Evolutionary conservation across 2,797 vertebrate species (phyloP).

Genomic region (Lophotriccus pileatus): DNA sequence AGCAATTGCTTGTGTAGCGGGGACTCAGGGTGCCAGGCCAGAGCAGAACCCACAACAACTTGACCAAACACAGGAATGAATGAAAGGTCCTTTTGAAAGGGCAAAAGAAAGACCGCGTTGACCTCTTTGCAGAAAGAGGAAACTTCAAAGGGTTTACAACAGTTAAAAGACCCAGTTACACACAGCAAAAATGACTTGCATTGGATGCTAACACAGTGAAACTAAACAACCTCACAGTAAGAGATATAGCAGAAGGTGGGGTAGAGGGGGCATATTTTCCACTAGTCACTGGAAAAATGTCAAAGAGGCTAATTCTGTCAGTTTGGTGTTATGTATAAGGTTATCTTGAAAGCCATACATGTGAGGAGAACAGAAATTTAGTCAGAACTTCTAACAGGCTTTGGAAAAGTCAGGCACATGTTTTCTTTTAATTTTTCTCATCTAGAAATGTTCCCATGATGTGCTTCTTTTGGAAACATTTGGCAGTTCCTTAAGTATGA

Average conservation of each 20-base stretch:
- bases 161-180: constrained; percentile 51
- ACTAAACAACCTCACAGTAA: constrained; percentile 40
- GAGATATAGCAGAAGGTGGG: constrained; percentile 28
- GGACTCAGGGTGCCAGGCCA: constrained; percentile 45
- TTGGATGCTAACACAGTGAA: constrained; percentile 17
- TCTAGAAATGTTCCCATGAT: background rate
- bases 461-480: constrained; percentile 21
- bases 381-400: background rate
- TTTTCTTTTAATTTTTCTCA: constrained; percentile 32
- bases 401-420: background rate
- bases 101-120: constrained; percentile 54
- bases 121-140: constrained; percentile 62
- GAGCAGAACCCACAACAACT: constrained; percentile 64
- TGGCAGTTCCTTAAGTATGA: background rate
- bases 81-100: constrained; percentile 70
- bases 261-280: background rate
- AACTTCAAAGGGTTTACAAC: constrained; percentile 65
- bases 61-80: constrained; percentile 69
- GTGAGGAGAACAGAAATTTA: background rate
- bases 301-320: background rate
- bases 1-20: constrained; percentile 47
- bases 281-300: background rate
- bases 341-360: background rate
- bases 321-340: background rate
- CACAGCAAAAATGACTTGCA: constrained; percentile 2